These are phyloP conservation scores for Ctena decussata DNA, from an alignment of 2,888 invertebrate species.

Conservation along the genomic window DNA sequence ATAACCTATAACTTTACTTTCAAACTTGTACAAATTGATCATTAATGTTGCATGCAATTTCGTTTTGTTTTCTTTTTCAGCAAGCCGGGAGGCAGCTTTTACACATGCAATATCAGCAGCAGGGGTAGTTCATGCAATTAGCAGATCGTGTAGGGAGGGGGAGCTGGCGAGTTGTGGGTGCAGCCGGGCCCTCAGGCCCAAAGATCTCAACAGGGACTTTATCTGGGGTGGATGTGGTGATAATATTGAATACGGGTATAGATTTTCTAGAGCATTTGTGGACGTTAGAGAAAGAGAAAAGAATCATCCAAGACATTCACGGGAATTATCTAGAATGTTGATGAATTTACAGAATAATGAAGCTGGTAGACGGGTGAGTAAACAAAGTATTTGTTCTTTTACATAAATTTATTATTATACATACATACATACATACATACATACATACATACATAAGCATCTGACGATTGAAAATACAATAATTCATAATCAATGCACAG, in stretches of 20 bases:
- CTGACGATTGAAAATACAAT: no score
- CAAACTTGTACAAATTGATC: no score
- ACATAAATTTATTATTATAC: not conserved
- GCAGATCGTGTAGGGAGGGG: constrained; percentile 96
- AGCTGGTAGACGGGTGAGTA: constrained; percentile 96
- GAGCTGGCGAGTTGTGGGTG: constrained; percentile 96
- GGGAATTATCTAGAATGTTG: constrained; percentile 93
- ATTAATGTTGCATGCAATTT: no score
- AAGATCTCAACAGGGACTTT: constrained; percentile 96
- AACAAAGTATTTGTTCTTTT: not conserved
- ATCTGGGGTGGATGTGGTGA: constrained; percentile 99
- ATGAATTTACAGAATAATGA: constrained; percentile 99
- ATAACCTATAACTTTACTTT: no score
- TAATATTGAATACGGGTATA: constrained; percentile 94
- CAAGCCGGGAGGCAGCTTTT: constrained; percentile 89
- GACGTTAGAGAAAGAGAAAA: constrained; percentile 94
- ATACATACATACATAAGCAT: constrained; percentile 10
- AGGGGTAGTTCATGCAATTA: constrained; percentile 94
- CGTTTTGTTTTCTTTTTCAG: constrained; percentile 80
- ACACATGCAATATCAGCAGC: constrained; percentile 89
- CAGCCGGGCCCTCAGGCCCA: constrained; percentile 93
- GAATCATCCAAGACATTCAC: constrained; percentile 93
- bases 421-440: constrained; percentile 22
- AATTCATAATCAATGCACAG: no score
- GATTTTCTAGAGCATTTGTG: constrained; percentile 97